phyloP scores from a whole-genome alignment of 2,888 invertebrate genomes.

The Philereme vetulata region DNA sequence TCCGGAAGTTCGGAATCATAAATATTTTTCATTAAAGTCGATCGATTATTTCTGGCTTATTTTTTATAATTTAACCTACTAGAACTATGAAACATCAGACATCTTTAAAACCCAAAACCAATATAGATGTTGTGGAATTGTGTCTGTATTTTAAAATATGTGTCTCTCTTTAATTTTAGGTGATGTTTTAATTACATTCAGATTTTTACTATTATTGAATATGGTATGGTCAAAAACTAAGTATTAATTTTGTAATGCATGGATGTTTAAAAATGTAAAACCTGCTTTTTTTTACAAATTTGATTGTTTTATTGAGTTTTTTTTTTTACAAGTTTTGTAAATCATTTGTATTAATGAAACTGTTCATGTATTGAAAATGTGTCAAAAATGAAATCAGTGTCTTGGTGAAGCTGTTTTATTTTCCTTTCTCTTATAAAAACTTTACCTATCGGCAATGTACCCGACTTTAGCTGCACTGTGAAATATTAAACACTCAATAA shows the following conservation, averaged over 20 bases:
- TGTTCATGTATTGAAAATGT: constrained; percentile 29
- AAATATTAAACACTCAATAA: no score
- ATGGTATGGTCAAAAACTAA: background rate
- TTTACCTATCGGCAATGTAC: no score
- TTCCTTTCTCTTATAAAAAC: background rate
- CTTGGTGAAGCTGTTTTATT: constrained; percentile 28
- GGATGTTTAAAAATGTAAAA: no score
- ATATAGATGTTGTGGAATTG: constrained; percentile 38
- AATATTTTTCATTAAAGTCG: no score
- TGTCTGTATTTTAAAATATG: constrained; percentile 3
- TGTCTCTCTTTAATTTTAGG: no score
- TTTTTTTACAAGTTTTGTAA: background rate
- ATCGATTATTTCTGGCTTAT: no score
- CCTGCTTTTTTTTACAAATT: background rate
- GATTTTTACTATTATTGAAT: background rate
- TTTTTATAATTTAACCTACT: background rate
- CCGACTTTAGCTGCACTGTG: no score
- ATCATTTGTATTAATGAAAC: background rate
- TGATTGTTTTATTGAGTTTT: background rate
- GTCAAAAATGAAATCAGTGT: constrained; percentile 32
- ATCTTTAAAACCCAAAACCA: constrained; percentile 35
- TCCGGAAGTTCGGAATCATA: no score
- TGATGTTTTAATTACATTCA: no score
- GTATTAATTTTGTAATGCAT: no score
- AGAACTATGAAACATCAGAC: constrained; percentile 19